Percentiles rank a stretch among this genome's conserved stretches.
Conservation (phyloP, 2,113 vertebrate species). For the Hippocampus barbouri region DNA sequence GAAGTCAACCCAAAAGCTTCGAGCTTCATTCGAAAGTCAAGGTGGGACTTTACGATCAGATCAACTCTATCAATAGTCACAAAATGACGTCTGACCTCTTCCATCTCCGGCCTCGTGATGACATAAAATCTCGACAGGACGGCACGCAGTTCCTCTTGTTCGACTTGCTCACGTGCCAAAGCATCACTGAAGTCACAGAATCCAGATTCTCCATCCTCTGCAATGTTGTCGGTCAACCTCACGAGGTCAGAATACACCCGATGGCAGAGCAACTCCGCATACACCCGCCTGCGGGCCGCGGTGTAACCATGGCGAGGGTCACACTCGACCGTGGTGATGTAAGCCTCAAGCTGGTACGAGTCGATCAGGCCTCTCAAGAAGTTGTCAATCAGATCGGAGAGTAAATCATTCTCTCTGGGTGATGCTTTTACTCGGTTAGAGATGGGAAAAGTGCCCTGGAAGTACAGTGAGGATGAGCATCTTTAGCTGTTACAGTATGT, state of each 20-base stretch:
- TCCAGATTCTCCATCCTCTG: background rate
- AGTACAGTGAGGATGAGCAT: background rate
- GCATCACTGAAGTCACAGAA: conserved; percentile 9
- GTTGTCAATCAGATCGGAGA: conserved; percentile 64
- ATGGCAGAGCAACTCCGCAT: conserved; percentile 62
- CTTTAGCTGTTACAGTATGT: too few relatives aligned
- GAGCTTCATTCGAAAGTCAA: background rate
- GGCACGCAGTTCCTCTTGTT: conserved; percentile 65
- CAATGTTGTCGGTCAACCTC: conserved; percentile 43
- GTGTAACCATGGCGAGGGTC: conserved; percentile 60
- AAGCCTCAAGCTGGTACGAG: conserved; percentile 60
- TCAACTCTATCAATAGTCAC: background rate
- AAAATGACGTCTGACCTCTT: conserved; percentile 44
- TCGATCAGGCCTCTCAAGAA: conserved; percentile 66
- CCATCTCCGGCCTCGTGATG: conserved; percentile 52
- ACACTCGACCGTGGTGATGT: conserved; percentile 61
- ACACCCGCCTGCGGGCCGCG: conserved; percentile 53
- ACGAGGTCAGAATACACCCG: conserved; percentile 69
- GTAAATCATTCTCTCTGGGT: conserved; percentile 20
- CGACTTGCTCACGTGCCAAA: conserved; percentile 37
- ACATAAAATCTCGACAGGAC: conserved; percentile 61
- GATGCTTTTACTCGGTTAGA: background rate
- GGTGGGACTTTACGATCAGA: background rate
- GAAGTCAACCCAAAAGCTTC: background rate
- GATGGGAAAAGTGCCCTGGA: conserved; percentile 18